Evolutionary conservation across 2,797 vertebrate genomes (phyloP).

Genomic region (Onychomys torridus): DNA sequence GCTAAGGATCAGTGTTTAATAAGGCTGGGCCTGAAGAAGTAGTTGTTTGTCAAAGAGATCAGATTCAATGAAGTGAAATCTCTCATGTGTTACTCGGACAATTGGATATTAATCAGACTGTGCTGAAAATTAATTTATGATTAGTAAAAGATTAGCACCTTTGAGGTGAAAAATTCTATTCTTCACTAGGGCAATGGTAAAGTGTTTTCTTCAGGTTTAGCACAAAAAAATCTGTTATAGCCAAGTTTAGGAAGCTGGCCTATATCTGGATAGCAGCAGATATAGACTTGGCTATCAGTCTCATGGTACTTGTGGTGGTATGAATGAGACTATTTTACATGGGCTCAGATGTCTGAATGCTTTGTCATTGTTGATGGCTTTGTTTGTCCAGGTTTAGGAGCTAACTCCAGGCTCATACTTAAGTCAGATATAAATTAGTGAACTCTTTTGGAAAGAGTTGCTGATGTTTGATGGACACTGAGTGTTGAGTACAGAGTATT

Average conservation of each 20-base stretch:
- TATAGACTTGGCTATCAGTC: neutral
- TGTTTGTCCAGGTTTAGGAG: neutral
- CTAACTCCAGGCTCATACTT: neutral
- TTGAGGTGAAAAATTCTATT: neutral
- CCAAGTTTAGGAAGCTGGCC: neutral
- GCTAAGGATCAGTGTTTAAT: neutral
- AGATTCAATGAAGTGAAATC: neutral
- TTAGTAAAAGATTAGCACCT: neutral
- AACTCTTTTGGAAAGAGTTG: neutral
- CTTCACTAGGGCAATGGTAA: neutral
- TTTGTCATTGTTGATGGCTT: neutral
- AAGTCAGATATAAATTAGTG: neutral
- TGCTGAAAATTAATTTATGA: neutral
- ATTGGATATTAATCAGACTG: neutral
- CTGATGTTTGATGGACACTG: neutral
- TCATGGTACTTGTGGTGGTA: neutral
- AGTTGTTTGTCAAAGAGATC: neutral
- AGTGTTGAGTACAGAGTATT: neutral
- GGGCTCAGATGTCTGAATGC: neutral
- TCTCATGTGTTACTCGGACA: neutral
- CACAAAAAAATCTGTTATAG: neutral
- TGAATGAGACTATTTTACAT: neutral
- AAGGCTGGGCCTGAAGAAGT: neutral
- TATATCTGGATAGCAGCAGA: neutral
- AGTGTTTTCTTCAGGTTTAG: neutral